Conservation (phyloP, 2,888 invertebrate species). For the Drosophila recens region DNA sequence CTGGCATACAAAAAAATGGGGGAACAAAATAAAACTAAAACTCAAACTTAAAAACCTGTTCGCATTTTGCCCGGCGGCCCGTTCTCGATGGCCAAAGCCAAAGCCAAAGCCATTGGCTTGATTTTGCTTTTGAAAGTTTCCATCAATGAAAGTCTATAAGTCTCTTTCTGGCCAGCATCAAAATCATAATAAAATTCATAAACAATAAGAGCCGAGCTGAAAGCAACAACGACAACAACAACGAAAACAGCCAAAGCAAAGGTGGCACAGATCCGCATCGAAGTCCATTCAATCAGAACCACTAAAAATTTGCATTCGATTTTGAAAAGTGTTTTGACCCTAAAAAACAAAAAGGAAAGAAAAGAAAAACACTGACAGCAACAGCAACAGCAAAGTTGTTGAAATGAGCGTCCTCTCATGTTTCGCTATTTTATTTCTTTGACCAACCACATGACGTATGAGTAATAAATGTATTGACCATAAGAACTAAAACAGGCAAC, state of each 20-base stretch:
- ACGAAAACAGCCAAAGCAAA: slow-evolving; percentile 24
- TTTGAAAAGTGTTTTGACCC: slow-evolving; percentile 70
- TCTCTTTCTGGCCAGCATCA: slow-evolving; percentile 17
- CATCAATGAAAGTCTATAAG: slow-evolving; percentile 73
- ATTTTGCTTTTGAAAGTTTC: slow-evolving; percentile 73
- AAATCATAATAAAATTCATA: slow-evolving; percentile 45
- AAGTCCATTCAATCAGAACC: slow-evolving; percentile 46
- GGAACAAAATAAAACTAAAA: slow-evolving; percentile 16
- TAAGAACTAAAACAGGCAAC: slow-evolving; percentile 38
- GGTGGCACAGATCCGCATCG: slow-evolving; percentile 64
- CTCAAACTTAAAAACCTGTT: slow-evolving; percentile 61
- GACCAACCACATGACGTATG: slow-evolving; percentile 54
- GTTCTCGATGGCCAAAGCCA: slow-evolving; percentile 63
- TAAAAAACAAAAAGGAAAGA: slow-evolving; percentile 34
- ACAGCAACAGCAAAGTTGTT: slow-evolving; percentile 4
- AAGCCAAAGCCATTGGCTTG: slow-evolving; percentile 41
- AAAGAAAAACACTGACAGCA: slow-evolving; percentile 15
- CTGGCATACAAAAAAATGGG: slow-evolving; percentile 22
- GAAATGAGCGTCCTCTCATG: slow-evolving; percentile 24
- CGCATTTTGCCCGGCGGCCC: slow-evolving; percentile 50
- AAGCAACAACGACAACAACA: slow-evolving; percentile 26
- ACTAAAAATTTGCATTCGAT: slow-evolving; percentile 56
- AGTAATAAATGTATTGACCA: slow-evolving; percentile 64
- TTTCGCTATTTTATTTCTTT: slow-evolving; percentile 12
- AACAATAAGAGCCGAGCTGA: slow-evolving; percentile 33